phyloP scores from a whole-genome alignment of 1,140 invertebrate genomes.

The Cotesia typhae region DNA sequence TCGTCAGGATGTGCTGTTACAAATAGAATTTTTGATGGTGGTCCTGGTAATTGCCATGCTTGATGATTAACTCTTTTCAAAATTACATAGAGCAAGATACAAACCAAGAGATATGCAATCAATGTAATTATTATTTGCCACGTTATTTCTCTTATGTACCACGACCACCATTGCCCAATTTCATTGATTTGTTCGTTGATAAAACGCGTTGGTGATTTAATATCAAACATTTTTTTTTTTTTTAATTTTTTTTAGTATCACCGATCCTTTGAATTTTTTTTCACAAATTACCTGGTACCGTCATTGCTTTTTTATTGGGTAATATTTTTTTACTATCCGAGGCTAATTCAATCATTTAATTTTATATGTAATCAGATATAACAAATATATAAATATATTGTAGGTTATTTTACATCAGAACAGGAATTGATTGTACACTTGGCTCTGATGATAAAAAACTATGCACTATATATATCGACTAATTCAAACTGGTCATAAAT shows the following conservation, averaged over 20 bases:
- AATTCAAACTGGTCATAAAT: too few relatives aligned
- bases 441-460: too few relatives aligned
- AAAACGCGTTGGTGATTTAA: constrained; percentile 28
- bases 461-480: too few relatives aligned
- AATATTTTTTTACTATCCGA: too few relatives aligned
- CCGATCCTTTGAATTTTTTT: neutral
- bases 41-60: constrained; percentile 63
- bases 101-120: constrained; percentile 56
- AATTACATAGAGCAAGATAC: constrained; percentile 56
- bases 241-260: neutral
- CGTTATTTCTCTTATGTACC: constrained; percentile 60
- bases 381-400: too few relatives aligned
- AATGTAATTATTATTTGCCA: constrained; percentile 57
- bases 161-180: constrained; percentile 57
- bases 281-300: constrained; percentile 21
- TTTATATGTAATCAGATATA: too few relatives aligned
- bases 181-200: constrained; percentile 49
- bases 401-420: too few relatives aligned
- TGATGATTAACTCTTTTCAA: constrained; percentile 56
- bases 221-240: constrained; percentile 32
- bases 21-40: constrained; percentile 73
- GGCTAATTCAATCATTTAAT: too few relatives aligned
- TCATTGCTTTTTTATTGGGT: constrained; percentile 10
- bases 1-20: constrained; percentile 96
- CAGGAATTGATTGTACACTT: too few relatives aligned